Percentiles rank a stretch among this genome's conserved stretches.
Conservation (phyloP, 2,888 invertebrate genomes). For the Athalia cordata region DNA sequence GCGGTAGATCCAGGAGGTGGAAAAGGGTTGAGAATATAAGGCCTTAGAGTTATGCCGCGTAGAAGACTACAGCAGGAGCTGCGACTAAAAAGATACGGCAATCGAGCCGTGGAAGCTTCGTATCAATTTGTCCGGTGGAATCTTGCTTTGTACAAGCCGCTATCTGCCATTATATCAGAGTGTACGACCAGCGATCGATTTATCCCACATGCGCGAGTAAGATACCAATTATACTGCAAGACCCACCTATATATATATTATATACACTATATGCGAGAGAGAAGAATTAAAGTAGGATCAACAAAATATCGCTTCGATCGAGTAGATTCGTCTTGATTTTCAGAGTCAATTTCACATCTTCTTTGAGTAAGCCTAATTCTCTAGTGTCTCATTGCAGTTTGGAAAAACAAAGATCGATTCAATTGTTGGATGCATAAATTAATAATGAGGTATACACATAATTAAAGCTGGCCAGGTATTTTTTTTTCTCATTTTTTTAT, state of each 20-base stretch:
- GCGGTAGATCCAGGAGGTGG: neutral
- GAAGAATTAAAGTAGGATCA: too few species aligned
- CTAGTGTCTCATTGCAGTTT: too few species aligned
- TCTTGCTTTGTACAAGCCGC: constrained; percentile 70
- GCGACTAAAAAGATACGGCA: constrained; percentile 40
- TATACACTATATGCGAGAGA: too few species aligned
- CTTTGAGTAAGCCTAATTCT: too few species aligned
- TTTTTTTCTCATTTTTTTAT: constrained; percentile 56
- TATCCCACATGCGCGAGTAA: constrained; percentile 59
- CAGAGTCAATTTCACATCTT: too few species aligned
- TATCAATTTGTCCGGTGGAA: constrained; percentile 70
- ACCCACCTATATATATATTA: neutral
- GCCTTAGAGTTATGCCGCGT: constrained; percentile 34
- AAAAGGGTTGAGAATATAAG: constrained; percentile 3
- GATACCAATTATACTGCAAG: constrained; percentile 61
- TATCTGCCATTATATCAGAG: constrained; percentile 70
- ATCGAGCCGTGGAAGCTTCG: constrained; percentile 57
- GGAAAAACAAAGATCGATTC: too few species aligned
- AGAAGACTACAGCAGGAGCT: constrained; percentile 22
- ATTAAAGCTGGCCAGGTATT: neutral
- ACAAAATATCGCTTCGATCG: too few species aligned
- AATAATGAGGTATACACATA: neutral
- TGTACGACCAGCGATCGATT: constrained; percentile 61
- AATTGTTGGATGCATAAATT: too few species aligned
- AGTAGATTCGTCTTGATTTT: too few species aligned